These are phyloP conservation scores for Syngnathus typhle DNA, from an alignment of 2,113 vertebrate genomes.

Conservation along the genomic window DNA sequence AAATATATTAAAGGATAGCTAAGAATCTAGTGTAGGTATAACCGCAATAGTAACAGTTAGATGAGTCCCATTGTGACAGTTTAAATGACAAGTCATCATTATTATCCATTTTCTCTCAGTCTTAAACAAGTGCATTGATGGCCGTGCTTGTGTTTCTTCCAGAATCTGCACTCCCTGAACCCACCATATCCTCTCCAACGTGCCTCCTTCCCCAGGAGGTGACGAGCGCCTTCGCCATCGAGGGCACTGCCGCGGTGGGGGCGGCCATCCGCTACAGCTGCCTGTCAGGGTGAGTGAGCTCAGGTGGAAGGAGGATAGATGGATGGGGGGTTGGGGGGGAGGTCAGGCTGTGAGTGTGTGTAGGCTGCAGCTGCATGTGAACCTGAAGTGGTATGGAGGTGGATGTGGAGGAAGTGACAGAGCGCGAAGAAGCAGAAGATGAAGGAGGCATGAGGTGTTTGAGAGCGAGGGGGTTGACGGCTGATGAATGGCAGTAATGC, in stretches of 20 bases:
- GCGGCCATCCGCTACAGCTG: conserved; percentile 68
- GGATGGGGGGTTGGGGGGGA: neutral
- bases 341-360: conserved; percentile 13
- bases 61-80: too few species aligned
- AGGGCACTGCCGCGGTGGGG: conserved; percentile 56
- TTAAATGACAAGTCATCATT: too few species aligned
- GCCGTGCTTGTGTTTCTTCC: neutral
- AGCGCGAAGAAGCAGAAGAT: conserved; percentile 45
- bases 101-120: neutral
- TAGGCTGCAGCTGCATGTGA: conserved; percentile 23
- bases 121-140: neutral
- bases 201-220: conserved; percentile 64
- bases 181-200: conserved; percentile 7
- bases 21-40: too few species aligned
- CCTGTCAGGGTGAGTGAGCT: conserved; percentile 64
- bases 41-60: too few species aligned
- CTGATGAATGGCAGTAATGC: conserved; percentile 42
- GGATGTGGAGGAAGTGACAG: conserved; percentile 49
- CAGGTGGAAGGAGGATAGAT: neutral
- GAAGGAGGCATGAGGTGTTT: conserved; percentile 22
- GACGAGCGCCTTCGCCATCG: conserved; percentile 55
- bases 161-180: conserved; percentile 22
- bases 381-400: conserved; percentile 30
- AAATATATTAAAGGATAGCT: too few species aligned
- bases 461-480: conserved; percentile 20